Percentiles rank a stretch among this genome's conserved stretches.
Evolutionary conservation across 2,888 invertebrate species (phyloP).

Genomic region (Isoperla grammatica): DNA sequence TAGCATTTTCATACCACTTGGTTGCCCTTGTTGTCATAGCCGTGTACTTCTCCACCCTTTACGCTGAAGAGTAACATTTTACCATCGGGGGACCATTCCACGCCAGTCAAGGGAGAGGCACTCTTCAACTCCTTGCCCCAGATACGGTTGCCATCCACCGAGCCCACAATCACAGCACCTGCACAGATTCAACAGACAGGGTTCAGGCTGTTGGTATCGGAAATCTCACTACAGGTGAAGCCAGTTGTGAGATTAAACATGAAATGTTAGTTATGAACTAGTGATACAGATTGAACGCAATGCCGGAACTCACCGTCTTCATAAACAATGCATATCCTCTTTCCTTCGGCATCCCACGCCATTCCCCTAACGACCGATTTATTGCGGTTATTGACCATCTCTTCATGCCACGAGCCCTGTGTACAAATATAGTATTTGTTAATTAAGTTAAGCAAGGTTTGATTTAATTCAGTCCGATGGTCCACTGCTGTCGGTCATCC

Average conservation of each 20-base stretch:
- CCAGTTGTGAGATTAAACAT: too few species aligned
- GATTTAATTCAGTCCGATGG: too few species aligned
- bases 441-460: neutral
- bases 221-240: too few species aligned
- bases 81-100: conserved; percentile 97
- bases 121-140: conserved; percentile 97
- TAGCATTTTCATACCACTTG: conserved; percentile 48
- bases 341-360: conserved; percentile 97
- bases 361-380: conserved; percentile 95
- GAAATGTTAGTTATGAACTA: too few species aligned
- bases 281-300: too few species aligned
- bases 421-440: conserved; percentile 32
- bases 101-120: conserved; percentile 59
- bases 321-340: conserved; percentile 97
- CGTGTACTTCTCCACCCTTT: conserved; percentile 84
- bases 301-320: conserved; percentile 79
- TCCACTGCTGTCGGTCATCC: too few species aligned
- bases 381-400: conserved; percentile 99
- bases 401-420: conserved; percentile 94
- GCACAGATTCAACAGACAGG: conserved; percentile 30
- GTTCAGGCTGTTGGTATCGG: too few species aligned
- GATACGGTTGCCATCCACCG: conserved; percentile 95
- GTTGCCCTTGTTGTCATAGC: conserved; percentile 88
- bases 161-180: conserved; percentile 92
- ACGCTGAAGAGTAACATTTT: conserved; percentile 84